Base-by-base conservation (phyloP, 2,888 invertebrate species). In the Calameuta filiformis region DNA sequence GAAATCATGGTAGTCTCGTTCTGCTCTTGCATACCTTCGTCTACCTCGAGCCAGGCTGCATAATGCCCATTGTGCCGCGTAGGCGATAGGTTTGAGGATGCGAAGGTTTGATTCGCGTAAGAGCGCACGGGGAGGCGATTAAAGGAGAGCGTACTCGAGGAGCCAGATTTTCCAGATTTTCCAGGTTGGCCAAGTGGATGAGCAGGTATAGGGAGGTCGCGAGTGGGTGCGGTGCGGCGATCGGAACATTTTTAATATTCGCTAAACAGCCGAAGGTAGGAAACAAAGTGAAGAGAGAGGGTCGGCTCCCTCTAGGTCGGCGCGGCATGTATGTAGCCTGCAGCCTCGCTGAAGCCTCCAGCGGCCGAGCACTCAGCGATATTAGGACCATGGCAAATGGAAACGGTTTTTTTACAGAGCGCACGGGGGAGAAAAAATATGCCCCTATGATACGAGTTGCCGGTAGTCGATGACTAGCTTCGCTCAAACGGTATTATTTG, bases 1-100 rank as follows among this genome's bases (percentile, higher is more conserved):
- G 40, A 15, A 40, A 6, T 15, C 40, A 6, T 40, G 40, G 12
- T n/a, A n/a, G 68, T 71, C 76, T 73, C 78, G 68, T 76, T 71
- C 56, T 75, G 15, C 71, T 40, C 31, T 69, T 30, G 69, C 40
- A 77, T 40, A 76, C 33, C 81, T 75, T 79, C 75, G 76, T 15
- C 40, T 40, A 40, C 40, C 40, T 40, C 40, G 40, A 40, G 71
- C 6, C 34, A 73, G 15, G n/a, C 33, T 34, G 35, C 83, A 86
- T 87, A 87, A 87, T 85, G 84, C 85, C 85, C 82, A 87, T 87
- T 87, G 87, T 87, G 84, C 83, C 85, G 83, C 83, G 84, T 84
- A 85, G 40, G 40, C 15, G 40, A 15, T 40, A 15, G 40, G 40
- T 6, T 15, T 6, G 15, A 40, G 40, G 40, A 40, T 2, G 15